These are phyloP conservation scores for Drosophila ananassae DNA, from an alignment of 1,140 invertebrate genomes.

Conservation along the genomic window DNA sequence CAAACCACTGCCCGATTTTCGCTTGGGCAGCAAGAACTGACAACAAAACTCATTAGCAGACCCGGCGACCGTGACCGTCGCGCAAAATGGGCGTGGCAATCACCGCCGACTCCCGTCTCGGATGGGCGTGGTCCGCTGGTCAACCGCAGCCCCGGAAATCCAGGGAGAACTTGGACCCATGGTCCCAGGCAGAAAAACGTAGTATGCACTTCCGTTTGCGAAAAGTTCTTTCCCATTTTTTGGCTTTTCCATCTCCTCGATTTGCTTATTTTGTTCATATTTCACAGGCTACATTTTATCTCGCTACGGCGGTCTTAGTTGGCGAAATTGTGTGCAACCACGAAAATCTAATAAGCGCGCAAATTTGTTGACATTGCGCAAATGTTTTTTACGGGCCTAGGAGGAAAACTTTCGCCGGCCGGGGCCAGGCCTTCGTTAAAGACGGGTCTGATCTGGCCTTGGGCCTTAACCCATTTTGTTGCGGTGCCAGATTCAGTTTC, in stretches of 20 bases:
- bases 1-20: slow-evolving; percentile 62
- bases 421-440: slow-evolving; percentile 29
- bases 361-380: slow-evolving; percentile 83
- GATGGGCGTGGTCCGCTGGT: slow-evolving; percentile 32
- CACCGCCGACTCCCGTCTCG: background rate
- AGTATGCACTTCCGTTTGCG: slow-evolving; percentile 66
- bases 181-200: slow-evolving; percentile 52
- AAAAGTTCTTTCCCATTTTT: slow-evolving; percentile 49
- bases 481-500: slow-evolving; percentile 28
- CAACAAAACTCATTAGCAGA: slow-evolving; percentile 82
- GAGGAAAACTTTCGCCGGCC: slow-evolving; percentile 43
- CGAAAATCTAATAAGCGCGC: slow-evolving; percentile 82
- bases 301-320: slow-evolving; percentile 77
- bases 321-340: slow-evolving; percentile 82
- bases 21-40: slow-evolving; percentile 73
- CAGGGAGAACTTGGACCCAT: slow-evolving; percentile 7
- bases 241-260: background rate
- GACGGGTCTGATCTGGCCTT: slow-evolving; percentile 37
- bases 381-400: slow-evolving; percentile 77
- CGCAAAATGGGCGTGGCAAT: slow-evolving; percentile 51
- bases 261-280: slow-evolving; percentile 76
- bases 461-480: slow-evolving; percentile 44
- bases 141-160: slow-evolving; percentile 42
- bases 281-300: slow-evolving; percentile 76
- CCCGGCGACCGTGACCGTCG: slow-evolving; percentile 75